Evolutionary conservation across 2,888 invertebrate species (phyloP).

Genomic region (Dicranocentrus wangi): DNA sequence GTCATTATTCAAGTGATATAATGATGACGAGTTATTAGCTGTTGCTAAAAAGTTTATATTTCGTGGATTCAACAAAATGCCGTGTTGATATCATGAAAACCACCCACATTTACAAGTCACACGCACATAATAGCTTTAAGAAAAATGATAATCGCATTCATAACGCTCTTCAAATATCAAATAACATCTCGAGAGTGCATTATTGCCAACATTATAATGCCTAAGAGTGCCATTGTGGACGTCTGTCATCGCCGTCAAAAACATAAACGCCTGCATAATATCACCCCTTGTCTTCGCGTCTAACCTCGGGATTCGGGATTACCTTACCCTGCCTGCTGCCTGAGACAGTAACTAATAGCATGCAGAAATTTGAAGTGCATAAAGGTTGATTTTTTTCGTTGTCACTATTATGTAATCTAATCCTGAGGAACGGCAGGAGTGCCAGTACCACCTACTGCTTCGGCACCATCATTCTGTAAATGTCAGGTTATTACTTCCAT

Average conservation of each 20-base stretch:
- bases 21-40: slow-evolving; percentile 25
- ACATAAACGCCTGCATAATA: not conserved
- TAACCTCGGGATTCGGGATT: too few relatives aligned
- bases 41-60: not conserved
- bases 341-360: not conserved
- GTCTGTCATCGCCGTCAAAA: slow-evolving; percentile 6
- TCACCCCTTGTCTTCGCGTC: too few relatives aligned
- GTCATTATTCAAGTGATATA: slow-evolving; percentile 12
- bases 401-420: not conserved
- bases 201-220: slow-evolving; percentile 30
- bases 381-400: not conserved
- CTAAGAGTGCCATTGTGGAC: not conserved
- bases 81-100: slow-evolving; percentile 21
- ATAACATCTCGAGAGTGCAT: slow-evolving; percentile 22
- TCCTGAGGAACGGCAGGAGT: not conserved
- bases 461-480: too few relatives aligned
- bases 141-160: not conserved
- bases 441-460: not conserved
- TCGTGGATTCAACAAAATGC: not conserved
- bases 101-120: slow-evolving; percentile 13
- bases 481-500: too few relatives aligned
- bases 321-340: too few relatives aligned
- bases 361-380: slow-evolving; percentile 3
- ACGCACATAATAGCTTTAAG: slow-evolving; percentile 7
- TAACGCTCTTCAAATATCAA: not conserved